A percentile compares a stretch with the other conserved stretches of the same genome.
These are phyloP conservation scores for Enteromius thamalakanensis DNA, from an alignment of 2,797 vertebrate species.

Conservation along the genomic window DNA sequence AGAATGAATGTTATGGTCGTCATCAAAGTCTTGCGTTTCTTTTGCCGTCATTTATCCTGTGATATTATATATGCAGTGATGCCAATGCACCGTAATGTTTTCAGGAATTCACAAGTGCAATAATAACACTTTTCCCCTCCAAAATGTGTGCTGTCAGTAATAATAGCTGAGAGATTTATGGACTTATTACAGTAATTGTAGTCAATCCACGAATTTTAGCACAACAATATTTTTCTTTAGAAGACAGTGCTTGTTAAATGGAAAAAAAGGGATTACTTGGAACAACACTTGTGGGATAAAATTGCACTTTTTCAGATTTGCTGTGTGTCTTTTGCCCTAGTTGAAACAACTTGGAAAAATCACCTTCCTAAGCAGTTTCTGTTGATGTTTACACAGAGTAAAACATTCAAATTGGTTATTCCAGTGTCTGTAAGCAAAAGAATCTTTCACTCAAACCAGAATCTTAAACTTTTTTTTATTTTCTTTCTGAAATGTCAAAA, in stretches of 20 bases:
- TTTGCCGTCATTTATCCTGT: conserved; percentile 17
- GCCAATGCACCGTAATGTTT: conserved; percentile 20
- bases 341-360: conserved; percentile 3
- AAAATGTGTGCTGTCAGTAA: conserved; percentile 32
- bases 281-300: not conserved
- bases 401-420: not conserved
- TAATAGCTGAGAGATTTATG: conserved; percentile 31
- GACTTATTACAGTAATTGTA: conserved; percentile 31
- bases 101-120: conserved; percentile 49
- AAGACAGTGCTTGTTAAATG: conserved; percentile 12
- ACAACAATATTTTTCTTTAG: conserved; percentile 28
- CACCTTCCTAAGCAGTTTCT: not conserved
- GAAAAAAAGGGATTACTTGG: conserved; percentile 13
- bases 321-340: conserved; percentile 1
- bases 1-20: not conserved
- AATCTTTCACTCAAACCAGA: conserved; percentile 18
- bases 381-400: conserved; percentile 13
- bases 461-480: not conserved
- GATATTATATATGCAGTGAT: conserved; percentile 13
- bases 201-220: not conserved
- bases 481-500: conserved; percentile 1
- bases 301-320: conserved; percentile 28
- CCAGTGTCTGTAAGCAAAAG: not conserved
- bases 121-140: conserved; percentile 18
- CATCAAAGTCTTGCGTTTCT: conserved; percentile 2